These are phyloP conservation scores for Cerastis rubricosa DNA, from an alignment of 2,888 invertebrate species.

Conservation along the genomic window DNA sequence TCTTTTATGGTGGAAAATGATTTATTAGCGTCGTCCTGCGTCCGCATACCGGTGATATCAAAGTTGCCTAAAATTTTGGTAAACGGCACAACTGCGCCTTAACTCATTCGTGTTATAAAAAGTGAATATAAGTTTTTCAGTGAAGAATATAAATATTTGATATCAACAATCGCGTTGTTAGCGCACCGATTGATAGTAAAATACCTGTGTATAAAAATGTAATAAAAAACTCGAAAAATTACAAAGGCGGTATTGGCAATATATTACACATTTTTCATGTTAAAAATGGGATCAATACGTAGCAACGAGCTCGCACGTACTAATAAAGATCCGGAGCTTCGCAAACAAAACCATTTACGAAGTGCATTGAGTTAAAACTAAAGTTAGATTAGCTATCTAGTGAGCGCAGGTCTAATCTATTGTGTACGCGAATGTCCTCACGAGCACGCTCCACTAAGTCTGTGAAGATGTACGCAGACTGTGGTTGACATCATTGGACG, in stretches of 20 bases:
- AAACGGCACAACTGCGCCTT: constrained; percentile 49
- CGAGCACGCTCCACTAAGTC: constrained; percentile 46
- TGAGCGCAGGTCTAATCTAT: constrained; percentile 59
- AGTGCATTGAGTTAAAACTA: constrained; percentile 66
- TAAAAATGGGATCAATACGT: not conserved
- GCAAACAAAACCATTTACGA: constrained; percentile 63
- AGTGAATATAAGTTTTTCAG: constrained; percentile 14
- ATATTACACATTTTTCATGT: not conserved
- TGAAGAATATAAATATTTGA: constrained; percentile 31
- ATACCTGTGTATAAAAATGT: not conserved
- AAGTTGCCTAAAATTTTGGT: constrained; percentile 77
- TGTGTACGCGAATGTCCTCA: constrained; percentile 61
- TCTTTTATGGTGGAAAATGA: constrained; percentile 84
- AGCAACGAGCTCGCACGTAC: constrained; percentile 15
- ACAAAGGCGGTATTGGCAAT: not conserved
- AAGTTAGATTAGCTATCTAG: constrained; percentile 70
- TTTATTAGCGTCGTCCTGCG: constrained; percentile 79
- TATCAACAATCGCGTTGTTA: constrained; percentile 20
- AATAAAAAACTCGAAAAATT: not conserved
- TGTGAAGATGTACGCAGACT: constrained; percentile 17
- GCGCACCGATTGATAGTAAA: constrained; percentile 15
- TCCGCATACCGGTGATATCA: constrained; percentile 75
- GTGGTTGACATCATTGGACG: not conserved
- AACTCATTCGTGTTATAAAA: constrained; percentile 41
- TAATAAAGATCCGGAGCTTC: constrained; percentile 8